Percentiles rank a stretch among this genome's conserved stretches.
These are phyloP conservation scores for Oxytorus armatus DNA, from an alignment of 2,888 invertebrate genomes.

Conservation along the genomic window DNA sequence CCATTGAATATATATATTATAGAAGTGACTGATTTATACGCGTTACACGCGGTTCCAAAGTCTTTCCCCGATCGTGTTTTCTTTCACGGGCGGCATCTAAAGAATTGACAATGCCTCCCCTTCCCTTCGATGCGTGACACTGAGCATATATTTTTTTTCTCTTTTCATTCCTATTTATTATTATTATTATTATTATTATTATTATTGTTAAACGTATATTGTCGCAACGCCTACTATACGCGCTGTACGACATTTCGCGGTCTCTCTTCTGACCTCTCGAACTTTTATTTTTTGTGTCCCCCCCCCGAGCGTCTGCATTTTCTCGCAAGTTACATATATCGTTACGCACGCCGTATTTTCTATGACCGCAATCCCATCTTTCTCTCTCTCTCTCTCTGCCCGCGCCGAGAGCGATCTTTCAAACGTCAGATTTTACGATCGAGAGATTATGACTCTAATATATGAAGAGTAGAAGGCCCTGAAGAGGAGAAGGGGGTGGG, in stretches of 20 bases:
- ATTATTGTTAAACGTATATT: too few species aligned
- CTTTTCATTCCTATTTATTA: constrained; percentile 5
- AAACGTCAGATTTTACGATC: constrained; percentile 43
- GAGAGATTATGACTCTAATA: constrained; percentile 31
- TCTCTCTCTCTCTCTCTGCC: too few species aligned
- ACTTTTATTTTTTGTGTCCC: constrained; percentile 28
- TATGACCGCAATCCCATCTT: constrained; percentile 29
- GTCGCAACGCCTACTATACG: constrained; percentile 10
- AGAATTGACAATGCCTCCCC: constrained; percentile 35
- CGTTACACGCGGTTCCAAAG: constrained; percentile 38
- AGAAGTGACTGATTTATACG: not conserved
- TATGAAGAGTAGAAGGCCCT: not conserved
- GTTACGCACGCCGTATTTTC: constrained; percentile 22
- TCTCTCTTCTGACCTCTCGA: constrained; percentile 52
- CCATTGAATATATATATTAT: constrained; percentile 44
- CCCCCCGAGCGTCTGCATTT: constrained; percentile 30
- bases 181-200: too few species aligned
- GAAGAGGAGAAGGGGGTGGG: not conserved
- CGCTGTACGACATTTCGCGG: not conserved
- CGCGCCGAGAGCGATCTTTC: constrained; percentile 32
- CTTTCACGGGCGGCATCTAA: constrained; percentile 31
- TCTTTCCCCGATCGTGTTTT: constrained; percentile 30
- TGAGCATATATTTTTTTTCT: constrained; percentile 38
- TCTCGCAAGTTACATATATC: constrained; percentile 11
- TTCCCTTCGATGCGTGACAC: constrained; percentile 29